Evolutionary conservation across 2,888 invertebrate species (phyloP).

Genomic region (Erpobdella octoculata): DNA sequence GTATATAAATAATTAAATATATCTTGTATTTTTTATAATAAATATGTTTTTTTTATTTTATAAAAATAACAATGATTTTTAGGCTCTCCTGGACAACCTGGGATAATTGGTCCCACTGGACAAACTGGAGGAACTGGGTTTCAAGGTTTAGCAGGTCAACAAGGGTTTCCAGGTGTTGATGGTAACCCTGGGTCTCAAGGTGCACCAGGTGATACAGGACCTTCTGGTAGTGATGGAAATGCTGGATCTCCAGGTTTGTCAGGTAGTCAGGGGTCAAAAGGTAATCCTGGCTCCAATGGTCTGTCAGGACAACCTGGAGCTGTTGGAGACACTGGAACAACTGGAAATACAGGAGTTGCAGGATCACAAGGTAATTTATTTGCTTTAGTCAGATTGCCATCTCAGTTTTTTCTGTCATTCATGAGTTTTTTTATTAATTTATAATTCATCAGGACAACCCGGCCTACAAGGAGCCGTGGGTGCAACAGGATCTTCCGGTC

Average conservation of each 20-base stretch:
- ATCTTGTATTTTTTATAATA: neutral
- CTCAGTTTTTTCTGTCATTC: neutral
- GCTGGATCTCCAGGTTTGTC: slow-evolving; percentile 30
- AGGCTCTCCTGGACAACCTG: slow-evolving; percentile 32
- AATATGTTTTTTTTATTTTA: slow-evolving; percentile 31
- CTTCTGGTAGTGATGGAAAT: slow-evolving; percentile 30
- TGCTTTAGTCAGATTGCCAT: neutral
- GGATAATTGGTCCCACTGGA: too few relatives aligned
- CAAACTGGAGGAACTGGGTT: neutral
- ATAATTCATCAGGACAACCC: slow-evolving; percentile 6
- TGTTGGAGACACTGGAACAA: neutral
- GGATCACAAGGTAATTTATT: slow-evolving; percentile 6
- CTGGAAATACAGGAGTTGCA: neutral
- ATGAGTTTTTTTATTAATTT: neutral
- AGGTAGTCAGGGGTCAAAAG: slow-evolving; percentile 20
- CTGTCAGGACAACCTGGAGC: too few relatives aligned
- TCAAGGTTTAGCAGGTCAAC: neutral
- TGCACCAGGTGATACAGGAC: slow-evolving; percentile 48
- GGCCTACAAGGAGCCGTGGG: slow-evolving; percentile 28
- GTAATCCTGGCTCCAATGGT: slow-evolving; percentile 3
- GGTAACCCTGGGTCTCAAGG: slow-evolving; percentile 21
- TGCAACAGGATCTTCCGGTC: slow-evolving; percentile 23
- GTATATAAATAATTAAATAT: neutral
- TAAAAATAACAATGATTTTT: slow-evolving; percentile 32
- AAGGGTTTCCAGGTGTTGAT: neutral